phyloP scores from a whole-genome alignment of 2,797 vertebrate genomes.

The Betta splendens region DNA sequence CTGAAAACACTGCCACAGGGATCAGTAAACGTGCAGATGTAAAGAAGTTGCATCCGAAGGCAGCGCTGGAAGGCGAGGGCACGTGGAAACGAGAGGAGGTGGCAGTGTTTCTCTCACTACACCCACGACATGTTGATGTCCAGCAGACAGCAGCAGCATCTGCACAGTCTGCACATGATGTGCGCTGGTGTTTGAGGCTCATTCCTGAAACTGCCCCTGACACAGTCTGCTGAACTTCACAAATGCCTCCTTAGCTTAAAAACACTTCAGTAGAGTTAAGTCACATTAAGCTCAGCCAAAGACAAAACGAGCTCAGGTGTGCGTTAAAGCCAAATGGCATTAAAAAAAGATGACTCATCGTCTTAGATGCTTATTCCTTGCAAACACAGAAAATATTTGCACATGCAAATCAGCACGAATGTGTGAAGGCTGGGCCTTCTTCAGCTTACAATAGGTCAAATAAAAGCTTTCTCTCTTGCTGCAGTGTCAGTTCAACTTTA shows the following conservation, averaged over 20 bases:
- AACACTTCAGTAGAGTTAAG: too few species aligned
- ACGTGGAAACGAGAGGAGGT: not conserved
- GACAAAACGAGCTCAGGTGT: too few species aligned
- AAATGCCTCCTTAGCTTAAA: too few species aligned
- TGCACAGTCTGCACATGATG: not conserved
- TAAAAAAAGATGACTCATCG: too few species aligned
- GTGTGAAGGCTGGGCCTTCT: too few species aligned
- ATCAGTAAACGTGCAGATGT: conserved; percentile 56
- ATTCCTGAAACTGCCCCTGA: conserved; percentile 22
- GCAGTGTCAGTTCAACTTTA: conserved; percentile 17
- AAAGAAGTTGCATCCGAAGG: conserved; percentile 39
- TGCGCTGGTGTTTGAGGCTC: conserved; percentile 23
- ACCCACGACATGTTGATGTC: conserved; percentile 15
- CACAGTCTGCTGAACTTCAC: not conserved
- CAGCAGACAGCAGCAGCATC: conserved; percentile 13
- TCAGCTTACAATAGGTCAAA: too few species aligned
- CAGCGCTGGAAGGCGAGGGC: conserved; percentile 19
- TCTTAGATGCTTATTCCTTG: too few species aligned
- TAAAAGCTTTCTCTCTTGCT: too few species aligned
- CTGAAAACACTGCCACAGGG: conserved; percentile 34
- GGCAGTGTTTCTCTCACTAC: conserved; percentile 26
- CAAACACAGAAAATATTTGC: too few species aligned
- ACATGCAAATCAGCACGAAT: too few species aligned
- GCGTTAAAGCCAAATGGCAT: too few species aligned
- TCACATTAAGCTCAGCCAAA: too few species aligned